Conservation (phyloP, 2,888 invertebrate genomes). For the Melolontha melolontha region DNA sequence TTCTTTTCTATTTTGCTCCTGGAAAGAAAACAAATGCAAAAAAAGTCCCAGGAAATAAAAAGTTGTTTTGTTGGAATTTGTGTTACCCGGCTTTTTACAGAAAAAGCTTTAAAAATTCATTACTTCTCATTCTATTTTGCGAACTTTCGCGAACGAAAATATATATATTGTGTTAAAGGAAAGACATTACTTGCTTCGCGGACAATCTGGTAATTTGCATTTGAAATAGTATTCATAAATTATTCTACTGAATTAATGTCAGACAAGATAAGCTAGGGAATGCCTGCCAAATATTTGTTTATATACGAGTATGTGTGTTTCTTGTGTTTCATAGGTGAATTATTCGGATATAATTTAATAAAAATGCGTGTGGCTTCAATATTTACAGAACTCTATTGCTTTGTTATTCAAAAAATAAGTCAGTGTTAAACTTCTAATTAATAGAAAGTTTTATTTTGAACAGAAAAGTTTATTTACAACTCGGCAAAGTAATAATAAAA, state of each 20-base stretch:
- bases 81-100: not conserved
- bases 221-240: conserved; percentile 9
- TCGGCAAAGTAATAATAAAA: too few relatives aligned
- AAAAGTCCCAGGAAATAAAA: not conserved
- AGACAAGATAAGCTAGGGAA: conserved; percentile 8
- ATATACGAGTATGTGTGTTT: not conserved
- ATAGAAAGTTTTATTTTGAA: too few relatives aligned
- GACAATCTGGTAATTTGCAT: conserved; percentile 21
- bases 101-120: conserved; percentile 7
- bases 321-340: not conserved
- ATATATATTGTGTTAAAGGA: too few relatives aligned
- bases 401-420: too few relatives aligned
- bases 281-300: not conserved
- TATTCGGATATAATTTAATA: too few relatives aligned
- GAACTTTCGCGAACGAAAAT: too few relatives aligned
- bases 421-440: too few relatives aligned
- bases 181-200: not conserved
- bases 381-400: too few relatives aligned
- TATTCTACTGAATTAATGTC: conserved; percentile 14
- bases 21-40: not conserved
- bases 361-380: too few relatives aligned
- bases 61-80: not conserved
- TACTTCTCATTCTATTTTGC: not conserved
- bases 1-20: conserved; percentile 1
- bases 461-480: too few relatives aligned